Percentiles rank a stretch among this genome's conserved stretches.
These are phyloP conservation scores for Sphecodes monilicornis DNA, from an alignment of 2,888 invertebrate species.

Conservation along the genomic window DNA sequence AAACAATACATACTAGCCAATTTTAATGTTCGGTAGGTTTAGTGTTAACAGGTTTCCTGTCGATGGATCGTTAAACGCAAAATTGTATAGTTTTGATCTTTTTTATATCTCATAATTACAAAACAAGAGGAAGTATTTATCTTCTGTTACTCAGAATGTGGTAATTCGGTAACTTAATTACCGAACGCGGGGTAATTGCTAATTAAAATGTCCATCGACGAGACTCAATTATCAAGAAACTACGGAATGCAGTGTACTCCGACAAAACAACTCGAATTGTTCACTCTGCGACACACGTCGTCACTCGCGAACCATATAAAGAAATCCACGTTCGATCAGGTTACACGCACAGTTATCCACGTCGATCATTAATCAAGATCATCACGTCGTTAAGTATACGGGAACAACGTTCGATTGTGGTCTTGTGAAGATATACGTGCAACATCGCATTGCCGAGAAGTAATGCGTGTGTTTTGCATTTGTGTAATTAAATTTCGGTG, in stretches of 20 bases:
- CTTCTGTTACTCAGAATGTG: not conserved
- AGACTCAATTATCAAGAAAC: conserved; percentile 45
- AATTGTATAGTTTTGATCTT: too few species aligned
- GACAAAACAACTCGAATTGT: conserved; percentile 31
- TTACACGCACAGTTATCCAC: conserved; percentile 39
- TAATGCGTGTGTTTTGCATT: too few species aligned
- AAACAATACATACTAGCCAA: too few species aligned
- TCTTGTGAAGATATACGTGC: conserved; percentile 29
- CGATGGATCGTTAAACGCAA: too few species aligned
- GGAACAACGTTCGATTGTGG: conserved; percentile 51
- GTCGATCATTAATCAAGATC: conserved; percentile 54
- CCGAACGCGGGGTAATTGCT: conserved; percentile 35
- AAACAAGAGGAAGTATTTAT: not conserved
- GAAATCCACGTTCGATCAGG: conserved; percentile 48
- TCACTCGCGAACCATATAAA: conserved; percentile 23
- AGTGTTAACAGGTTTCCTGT: too few species aligned
- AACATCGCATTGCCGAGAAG: conserved; percentile 24
- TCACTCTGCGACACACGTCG: conserved; percentile 14
- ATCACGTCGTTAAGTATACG: conserved; percentile 41
- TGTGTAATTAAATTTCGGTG: too few species aligned
- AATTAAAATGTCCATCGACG: conserved; percentile 23
- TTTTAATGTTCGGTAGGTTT: too few species aligned
- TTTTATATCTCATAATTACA: not conserved
- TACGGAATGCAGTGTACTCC: not conserved
- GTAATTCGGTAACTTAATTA: not conserved